phyloP scores from a whole-genome alignment of 2,888 invertebrate genomes.

The Heterodera filipjevi region DNA sequence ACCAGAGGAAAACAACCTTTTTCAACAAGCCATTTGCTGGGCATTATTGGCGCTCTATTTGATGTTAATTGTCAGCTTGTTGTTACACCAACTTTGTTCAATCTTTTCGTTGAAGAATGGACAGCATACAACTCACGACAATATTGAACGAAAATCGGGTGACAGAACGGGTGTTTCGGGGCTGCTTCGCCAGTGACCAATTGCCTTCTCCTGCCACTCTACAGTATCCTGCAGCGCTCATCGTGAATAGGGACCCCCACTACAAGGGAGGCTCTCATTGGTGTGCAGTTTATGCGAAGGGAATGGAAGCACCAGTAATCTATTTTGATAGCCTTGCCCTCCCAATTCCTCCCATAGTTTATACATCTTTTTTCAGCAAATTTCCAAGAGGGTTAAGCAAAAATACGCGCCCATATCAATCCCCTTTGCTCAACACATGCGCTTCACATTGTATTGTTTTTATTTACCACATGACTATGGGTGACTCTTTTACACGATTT shows the following conservation, averaged over 20 bases:
- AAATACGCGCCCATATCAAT: not conserved
- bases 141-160: not conserved
- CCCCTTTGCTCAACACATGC: not conserved
- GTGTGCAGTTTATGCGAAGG: conserved; percentile 4
- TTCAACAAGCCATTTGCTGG: conserved; percentile 6
- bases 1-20: not conserved
- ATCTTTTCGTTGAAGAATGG: not conserved
- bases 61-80: not conserved
- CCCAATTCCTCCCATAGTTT: not conserved
- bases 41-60: not conserved
- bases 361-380: conserved; percentile 8
- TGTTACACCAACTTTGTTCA: not conserved
- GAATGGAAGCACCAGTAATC: not conserved
- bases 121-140: not conserved
- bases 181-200: conserved; percentile 27
- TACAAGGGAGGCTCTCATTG: conserved; percentile 16
- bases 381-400: conserved; percentile 2
- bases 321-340: conserved; percentile 28
- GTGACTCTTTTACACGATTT: conserved; percentile 1
- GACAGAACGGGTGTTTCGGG: conserved; percentile 11
- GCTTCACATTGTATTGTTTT: conserved; percentile 19
- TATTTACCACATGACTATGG: conserved; percentile 3
- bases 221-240: conserved; percentile 9
- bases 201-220: not conserved
- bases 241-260: conserved; percentile 10